These are phyloP conservation scores for Palloptera scutellata DNA, from an alignment of 2,888 invertebrate genomes.

Conservation along the genomic window DNA sequence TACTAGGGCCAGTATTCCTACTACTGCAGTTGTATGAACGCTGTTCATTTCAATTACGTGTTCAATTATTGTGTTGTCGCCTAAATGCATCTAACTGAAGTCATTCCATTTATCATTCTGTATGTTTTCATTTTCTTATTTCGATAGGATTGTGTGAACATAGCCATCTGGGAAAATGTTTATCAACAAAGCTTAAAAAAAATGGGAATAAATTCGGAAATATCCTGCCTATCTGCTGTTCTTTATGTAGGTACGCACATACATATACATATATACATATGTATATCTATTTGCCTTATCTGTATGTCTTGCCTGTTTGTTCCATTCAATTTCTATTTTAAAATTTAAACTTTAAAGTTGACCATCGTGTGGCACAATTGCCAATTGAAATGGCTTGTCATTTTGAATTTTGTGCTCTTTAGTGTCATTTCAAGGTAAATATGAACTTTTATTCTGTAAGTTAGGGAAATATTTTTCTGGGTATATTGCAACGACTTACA, in stretches of 20 bases:
- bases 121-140: neutral
- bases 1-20: too few relatives aligned
- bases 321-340: neutral
- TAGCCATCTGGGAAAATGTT: too few relatives aligned
- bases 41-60: slow-evolving; percentile 29
- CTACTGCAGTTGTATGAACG: neutral
- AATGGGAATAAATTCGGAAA: neutral
- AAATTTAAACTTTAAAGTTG: neutral
- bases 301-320: neutral
- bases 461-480: too few relatives aligned
- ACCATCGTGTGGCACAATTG: neutral
- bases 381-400: slow-evolving; percentile 4
- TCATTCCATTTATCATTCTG: neutral
- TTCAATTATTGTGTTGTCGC: slow-evolving; percentile 29
- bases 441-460: too few relatives aligned
- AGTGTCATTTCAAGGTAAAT: too few relatives aligned
- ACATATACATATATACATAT: neutral
- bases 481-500: too few relatives aligned
- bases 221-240: slow-evolving; percentile 2
- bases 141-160: neutral
- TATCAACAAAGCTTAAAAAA: neutral
- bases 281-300: neutral
- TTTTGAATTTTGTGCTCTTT: neutral
- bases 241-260: neutral
- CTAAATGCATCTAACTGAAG: neutral